phyloP scores from a whole-genome alignment of 2,888 invertebrate species.

The Malthinus flaveolus region DNA sequence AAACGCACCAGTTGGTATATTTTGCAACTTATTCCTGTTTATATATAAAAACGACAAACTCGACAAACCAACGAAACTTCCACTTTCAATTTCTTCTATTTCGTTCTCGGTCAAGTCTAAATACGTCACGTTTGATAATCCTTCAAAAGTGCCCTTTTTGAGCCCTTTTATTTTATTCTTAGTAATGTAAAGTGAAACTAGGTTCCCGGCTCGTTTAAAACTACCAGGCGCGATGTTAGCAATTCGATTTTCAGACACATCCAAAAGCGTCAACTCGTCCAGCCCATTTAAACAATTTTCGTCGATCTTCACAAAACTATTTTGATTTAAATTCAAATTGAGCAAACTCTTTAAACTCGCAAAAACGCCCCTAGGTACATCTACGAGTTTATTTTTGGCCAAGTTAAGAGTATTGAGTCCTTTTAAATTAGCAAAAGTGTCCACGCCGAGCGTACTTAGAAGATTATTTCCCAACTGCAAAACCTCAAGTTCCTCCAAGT shows the following conservation, averaged over 20 bases:
- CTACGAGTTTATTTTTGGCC: neutral
- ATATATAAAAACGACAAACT: neutral
- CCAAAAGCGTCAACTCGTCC: neutral
- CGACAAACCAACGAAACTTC: neutral
- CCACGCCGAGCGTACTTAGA: neutral
- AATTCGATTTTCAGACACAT: neutral
- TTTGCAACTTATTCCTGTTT: neutral
- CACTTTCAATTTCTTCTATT: neutral
- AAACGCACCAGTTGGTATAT: neutral
- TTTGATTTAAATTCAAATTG: neutral
- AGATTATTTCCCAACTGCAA: neutral
- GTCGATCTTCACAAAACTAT: neutral
- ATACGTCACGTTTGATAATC: neutral
- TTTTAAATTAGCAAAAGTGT: neutral
- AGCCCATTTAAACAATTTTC: neutral
- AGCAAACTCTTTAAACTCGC: neutral
- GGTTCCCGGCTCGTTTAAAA: neutral
- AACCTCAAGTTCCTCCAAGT: neutral
- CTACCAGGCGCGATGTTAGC: neutral
- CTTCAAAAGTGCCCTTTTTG: neutral
- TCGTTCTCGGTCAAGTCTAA: neutral
- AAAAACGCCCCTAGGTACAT: neutral
- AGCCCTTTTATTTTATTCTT: neutral
- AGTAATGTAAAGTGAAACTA: neutral
- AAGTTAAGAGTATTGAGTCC: neutral